Percentiles rank a stretch among this genome's conserved stretches.
Conservation (phyloP, 2,113 vertebrate genomes). For the Apaloderma vittatum region DNA sequence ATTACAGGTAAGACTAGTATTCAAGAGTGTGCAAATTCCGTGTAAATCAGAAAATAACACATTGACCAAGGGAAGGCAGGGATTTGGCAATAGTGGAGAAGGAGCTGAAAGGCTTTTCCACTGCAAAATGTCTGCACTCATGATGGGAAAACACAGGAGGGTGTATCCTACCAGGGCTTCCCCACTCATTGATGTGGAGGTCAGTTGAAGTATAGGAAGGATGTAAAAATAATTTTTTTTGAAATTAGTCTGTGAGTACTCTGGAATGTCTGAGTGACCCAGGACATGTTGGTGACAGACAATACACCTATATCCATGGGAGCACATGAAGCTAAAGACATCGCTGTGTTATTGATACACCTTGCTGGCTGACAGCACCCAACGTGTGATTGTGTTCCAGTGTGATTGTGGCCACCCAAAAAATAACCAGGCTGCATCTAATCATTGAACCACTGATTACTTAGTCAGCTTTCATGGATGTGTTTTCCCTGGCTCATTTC, state of each 20-base stretch:
- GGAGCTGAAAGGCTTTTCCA: background rate
- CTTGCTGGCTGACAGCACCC: background rate
- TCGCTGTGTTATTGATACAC: background rate
- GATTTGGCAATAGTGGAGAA: background rate
- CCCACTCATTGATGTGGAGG: background rate
- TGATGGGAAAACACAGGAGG: background rate
- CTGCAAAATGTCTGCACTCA: background rate
- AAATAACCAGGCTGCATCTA: background rate
- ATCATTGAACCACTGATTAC: background rate
- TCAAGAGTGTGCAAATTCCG: background rate
- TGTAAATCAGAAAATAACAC: background rate
- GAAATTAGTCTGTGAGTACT: background rate
- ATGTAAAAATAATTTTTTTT: background rate
- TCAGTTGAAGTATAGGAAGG: background rate
- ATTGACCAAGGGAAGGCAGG: background rate
- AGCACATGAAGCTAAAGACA: rapidly evolving
- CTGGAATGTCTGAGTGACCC: background rate
- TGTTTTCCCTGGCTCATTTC: background rate
- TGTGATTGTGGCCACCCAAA: background rate
- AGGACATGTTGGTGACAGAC: background rate
- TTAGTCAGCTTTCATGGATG: background rate
- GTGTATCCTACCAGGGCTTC: background rate
- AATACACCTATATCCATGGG: background rate
- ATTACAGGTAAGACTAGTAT: background rate
- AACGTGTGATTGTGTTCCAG: background rate